A percentile compares a stretch with the other conserved stretches of the same genome.
These are phyloP conservation scores for Chloropsis cyanopogon DNA, from an alignment of 2,113 vertebrate genomes.

Conservation along the genomic window DNA sequence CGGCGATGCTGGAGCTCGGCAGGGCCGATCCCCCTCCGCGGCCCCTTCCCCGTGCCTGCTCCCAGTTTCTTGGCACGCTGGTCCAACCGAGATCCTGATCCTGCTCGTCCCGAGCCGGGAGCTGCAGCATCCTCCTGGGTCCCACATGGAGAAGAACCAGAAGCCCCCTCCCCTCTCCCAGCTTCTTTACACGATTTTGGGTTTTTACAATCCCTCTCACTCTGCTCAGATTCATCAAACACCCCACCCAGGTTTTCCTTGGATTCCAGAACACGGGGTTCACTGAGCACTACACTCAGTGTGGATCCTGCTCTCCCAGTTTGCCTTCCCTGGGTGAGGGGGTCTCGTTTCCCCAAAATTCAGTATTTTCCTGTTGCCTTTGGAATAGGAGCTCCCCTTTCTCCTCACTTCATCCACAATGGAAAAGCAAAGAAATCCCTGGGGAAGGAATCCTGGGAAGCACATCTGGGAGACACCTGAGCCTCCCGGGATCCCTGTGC, in stretches of 20 bases:
- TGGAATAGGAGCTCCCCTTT: neutral
- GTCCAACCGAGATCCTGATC: rapidly evolving
- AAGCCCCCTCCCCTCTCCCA: neutral
- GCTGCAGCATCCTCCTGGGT: rapidly evolving
- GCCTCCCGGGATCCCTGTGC: neutral
- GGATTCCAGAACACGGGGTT: neutral
- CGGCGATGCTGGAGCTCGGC: neutral
- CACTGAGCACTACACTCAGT: rapidly evolving
- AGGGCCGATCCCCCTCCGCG: neutral
- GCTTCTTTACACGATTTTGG: rapidly evolving
- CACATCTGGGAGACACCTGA: rapidly evolving
- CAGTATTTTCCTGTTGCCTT: rapidly evolving
- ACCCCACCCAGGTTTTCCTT: neutral
- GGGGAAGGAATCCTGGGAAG: neutral
- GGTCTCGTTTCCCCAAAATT: neutral
- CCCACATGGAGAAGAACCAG: neutral
- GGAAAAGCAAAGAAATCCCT: neutral
- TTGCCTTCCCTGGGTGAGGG: rapidly evolving
- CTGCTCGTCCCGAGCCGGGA: neutral
- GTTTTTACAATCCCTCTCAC: too few species aligned
- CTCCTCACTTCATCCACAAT: neutral
- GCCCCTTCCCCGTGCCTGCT: neutral
- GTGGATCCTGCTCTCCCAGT: neutral
- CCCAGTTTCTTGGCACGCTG: rapidly evolving
- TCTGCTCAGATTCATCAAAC: neutral